Percentiles rank a stretch among this genome's conserved stretches.
Evolutionary conservation across 1,140 invertebrate genomes (phyloP).

Genomic region (Cydia pomonella): DNA sequence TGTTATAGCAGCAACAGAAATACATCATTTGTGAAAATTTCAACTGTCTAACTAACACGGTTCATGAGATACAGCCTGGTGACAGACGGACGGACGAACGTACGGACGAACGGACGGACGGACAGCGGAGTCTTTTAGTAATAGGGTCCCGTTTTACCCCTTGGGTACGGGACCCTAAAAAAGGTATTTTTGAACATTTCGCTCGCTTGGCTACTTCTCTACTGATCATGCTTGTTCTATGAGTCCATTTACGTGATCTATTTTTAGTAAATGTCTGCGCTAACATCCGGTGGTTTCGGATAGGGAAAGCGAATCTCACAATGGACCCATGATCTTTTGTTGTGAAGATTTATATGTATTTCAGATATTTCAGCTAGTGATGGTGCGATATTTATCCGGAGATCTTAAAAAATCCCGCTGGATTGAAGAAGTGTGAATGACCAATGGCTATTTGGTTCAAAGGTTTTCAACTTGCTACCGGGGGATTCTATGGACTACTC

Average conservation of each 20-base stretch:
- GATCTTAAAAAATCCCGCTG: background rate
- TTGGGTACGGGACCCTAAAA: too few relatives aligned
- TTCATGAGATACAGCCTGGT: too few relatives aligned
- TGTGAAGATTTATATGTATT: background rate
- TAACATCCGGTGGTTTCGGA: background rate
- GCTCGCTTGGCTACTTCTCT: too few relatives aligned
- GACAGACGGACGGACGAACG: too few relatives aligned
- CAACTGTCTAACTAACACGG: too few relatives aligned
- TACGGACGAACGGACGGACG: too few relatives aligned
- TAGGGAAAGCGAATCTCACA: constrained; percentile 18
- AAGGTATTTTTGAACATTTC: too few relatives aligned
- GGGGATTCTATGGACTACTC: too few relatives aligned
- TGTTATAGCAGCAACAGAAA: too few relatives aligned
- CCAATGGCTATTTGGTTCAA: background rate
- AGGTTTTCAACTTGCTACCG: background rate
- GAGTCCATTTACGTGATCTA: background rate
- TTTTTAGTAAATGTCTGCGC: background rate
- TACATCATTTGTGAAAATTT: too few relatives aligned
- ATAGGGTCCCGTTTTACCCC: too few relatives aligned
- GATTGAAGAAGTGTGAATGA: background rate
- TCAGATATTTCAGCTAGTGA: background rate
- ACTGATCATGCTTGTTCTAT: background rate
- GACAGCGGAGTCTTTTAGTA: too few relatives aligned
- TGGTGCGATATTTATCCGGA: background rate
- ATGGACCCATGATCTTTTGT: background rate